These are phyloP conservation scores for Sinocyclocheilus rhinocerous DNA, from an alignment of 2,113 vertebrate genomes.

Conservation along the genomic window DNA sequence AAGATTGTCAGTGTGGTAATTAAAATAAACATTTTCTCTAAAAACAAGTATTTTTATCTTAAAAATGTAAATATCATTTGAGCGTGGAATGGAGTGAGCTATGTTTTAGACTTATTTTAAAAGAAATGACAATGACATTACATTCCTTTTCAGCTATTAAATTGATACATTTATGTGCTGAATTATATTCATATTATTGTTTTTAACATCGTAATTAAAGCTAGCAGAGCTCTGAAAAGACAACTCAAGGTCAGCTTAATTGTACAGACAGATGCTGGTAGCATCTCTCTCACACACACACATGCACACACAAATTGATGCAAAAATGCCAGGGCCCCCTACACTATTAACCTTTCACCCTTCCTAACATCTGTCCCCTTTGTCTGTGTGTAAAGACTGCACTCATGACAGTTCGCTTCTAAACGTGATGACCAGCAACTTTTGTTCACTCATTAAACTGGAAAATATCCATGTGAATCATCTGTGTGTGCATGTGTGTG, in stretches of 20 bases:
- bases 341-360: neutral
- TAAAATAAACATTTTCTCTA: neutral
- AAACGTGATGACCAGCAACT: neutral
- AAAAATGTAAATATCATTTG: too few relatives aligned
- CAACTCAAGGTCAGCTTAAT: slow-evolving; percentile 62
- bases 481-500: too few relatives aligned
- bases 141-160: too few relatives aligned
- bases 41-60: neutral
- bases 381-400: slow-evolving; percentile 6
- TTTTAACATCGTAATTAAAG: slow-evolving; percentile 45
- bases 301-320: neutral
- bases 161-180: too few relatives aligned
- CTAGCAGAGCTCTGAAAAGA: slow-evolving; percentile 45
- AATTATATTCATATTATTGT: too few relatives aligned
- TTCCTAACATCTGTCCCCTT: neutral
- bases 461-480: too few relatives aligned
- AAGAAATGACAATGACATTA: too few relatives aligned
- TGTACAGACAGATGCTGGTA: slow-evolving; percentile 57
- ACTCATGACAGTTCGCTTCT: neutral
- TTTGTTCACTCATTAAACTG: neutral
- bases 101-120: too few relatives aligned
- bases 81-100: too few relatives aligned
- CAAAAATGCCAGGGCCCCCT: neutral
- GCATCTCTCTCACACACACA: neutral
- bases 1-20: too few relatives aligned